A percentile compares a stretch with the other conserved stretches of the same genome.
Conservation (phyloP, 92 coral and sea anemone genomes). For the Phenganax marumi region DNA sequence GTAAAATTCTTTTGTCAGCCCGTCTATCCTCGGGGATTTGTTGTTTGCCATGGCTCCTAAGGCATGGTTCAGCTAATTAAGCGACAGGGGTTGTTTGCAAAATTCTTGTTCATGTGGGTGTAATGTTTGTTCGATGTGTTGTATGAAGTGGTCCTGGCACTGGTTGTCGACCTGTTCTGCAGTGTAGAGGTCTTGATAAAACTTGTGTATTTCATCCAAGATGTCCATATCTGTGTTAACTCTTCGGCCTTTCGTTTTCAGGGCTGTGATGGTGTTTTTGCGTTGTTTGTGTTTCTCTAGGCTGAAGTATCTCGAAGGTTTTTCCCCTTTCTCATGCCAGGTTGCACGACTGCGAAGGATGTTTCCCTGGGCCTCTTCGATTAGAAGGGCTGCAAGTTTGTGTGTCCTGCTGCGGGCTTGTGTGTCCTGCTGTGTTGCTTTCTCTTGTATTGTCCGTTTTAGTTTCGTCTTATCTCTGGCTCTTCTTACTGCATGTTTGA, state of each 20-base stretch:
- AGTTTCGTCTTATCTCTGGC: neutral
- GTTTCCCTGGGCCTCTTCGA: neutral
- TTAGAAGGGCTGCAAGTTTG: neutral
- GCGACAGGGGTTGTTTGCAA: too few relatives aligned
- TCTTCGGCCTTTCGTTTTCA: neutral
- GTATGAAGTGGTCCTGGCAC: too few relatives aligned
- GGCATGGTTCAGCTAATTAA: too few relatives aligned
- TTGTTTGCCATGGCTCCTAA: too few relatives aligned
- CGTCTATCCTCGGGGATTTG: too few relatives aligned
- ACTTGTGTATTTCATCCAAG: neutral
- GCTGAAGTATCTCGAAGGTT: neutral
- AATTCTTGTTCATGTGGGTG: too few relatives aligned
- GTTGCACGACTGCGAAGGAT: neutral
- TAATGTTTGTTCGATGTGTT: too few relatives aligned
- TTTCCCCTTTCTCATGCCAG: slow-evolving; percentile 13
- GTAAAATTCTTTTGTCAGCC: too few relatives aligned
- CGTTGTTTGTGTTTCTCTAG: slow-evolving; percentile 11
- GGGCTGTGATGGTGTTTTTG: neutral
- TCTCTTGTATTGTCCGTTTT: neutral
- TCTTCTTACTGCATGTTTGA: neutral
- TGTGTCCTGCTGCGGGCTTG: neutral
- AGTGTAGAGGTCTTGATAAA: slow-evolving; percentile 13
- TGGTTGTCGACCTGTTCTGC: slow-evolving; percentile 9
- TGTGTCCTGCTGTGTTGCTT: neutral
- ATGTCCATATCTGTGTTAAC: slow-evolving; percentile 2